A percentile compares a stretch with the other conserved stretches of the same genome.
Evolutionary conservation across 2,888 invertebrate species (phyloP).

Genomic region (Pterostichus niger): DNA sequence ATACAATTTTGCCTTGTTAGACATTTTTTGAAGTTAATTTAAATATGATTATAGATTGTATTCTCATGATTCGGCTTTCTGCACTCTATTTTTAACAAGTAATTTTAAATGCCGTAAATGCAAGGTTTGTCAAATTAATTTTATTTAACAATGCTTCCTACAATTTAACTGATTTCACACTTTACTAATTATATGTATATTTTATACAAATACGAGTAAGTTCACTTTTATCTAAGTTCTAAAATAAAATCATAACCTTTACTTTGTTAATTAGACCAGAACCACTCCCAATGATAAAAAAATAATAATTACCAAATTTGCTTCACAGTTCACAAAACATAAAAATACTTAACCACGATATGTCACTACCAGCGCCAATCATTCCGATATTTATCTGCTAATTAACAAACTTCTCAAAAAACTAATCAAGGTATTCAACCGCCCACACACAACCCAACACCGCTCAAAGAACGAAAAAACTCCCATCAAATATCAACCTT

Average conservation of each 20-base stretch:
- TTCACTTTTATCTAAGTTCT: too few relatives aligned
- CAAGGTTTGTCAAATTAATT: too few relatives aligned
- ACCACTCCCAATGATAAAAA: constrained; percentile 4
- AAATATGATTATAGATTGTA: too few relatives aligned
- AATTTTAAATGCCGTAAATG: too few relatives aligned
- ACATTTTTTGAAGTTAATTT: too few relatives aligned
- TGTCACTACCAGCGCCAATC: constrained; percentile 13
- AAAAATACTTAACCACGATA: constrained; percentile 6
- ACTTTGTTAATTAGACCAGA: constrained; percentile 15
- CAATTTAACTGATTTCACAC: too few relatives aligned
- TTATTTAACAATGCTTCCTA: too few relatives aligned
- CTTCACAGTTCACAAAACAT: background rate
- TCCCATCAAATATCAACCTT: constrained; percentile 10
- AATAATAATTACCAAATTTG: constrained; percentile 26
- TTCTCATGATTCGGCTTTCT: too few relatives aligned
- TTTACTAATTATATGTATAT: too few relatives aligned
- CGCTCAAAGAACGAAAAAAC: constrained; percentile 6
- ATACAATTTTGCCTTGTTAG: too few relatives aligned
- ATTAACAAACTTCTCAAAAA: constrained; percentile 32
- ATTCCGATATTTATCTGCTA: constrained; percentile 28
- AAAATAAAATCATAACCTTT: background rate
- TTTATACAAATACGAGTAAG: too few relatives aligned
- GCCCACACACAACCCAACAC: constrained; percentile 27
- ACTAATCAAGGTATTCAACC: constrained; percentile 39
- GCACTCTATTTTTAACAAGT: too few relatives aligned